A percentile compares a stretch with the other conserved stretches of the same genome.
Evolutionary conservation across 2,113 vertebrate genomes (phyloP).

Genomic region (Rhegmatorhina hoffmannsi): DNA sequence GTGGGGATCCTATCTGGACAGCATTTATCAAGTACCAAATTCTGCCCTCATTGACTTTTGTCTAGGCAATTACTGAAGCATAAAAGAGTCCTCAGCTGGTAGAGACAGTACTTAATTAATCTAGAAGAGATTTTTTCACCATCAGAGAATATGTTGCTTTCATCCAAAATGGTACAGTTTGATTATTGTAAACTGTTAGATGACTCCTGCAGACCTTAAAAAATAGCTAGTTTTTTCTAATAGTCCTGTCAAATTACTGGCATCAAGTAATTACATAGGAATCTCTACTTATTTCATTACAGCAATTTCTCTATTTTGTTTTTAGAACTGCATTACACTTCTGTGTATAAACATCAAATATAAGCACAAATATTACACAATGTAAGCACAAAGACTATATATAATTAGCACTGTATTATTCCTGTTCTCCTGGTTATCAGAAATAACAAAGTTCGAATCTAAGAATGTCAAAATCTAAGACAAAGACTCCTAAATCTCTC

Average conservation of each 20-base stretch:
- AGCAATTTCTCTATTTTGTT: neutral
- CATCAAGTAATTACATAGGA: neutral
- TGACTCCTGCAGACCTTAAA: neutral
- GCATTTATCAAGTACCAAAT: neutral
- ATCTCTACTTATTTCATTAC: neutral
- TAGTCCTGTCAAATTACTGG: neutral
- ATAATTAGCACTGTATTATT: neutral
- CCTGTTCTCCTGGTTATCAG: neutral
- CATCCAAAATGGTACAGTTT: neutral
- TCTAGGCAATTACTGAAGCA: neutral
- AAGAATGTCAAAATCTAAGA: neutral
- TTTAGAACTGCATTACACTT: neutral
- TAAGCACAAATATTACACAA: neutral
- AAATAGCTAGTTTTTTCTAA: neutral
- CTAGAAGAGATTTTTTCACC: neutral
- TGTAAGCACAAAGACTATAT: neutral
- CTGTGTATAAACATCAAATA: neutral
- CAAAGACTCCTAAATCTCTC: neutral
- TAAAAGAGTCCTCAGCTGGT: neutral
- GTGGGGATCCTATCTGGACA: neutral
- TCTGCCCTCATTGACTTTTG: neutral
- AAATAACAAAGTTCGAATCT: neutral
- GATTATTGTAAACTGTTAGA: neutral
- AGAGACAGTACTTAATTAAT: neutral
- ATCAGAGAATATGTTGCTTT: neutral